Percentiles rank a stretch among this genome's conserved stretches.
Evolutionary conservation across 1,140 invertebrate genomes (phyloP).

Genomic region (Drosophila nannoptera): DNA sequence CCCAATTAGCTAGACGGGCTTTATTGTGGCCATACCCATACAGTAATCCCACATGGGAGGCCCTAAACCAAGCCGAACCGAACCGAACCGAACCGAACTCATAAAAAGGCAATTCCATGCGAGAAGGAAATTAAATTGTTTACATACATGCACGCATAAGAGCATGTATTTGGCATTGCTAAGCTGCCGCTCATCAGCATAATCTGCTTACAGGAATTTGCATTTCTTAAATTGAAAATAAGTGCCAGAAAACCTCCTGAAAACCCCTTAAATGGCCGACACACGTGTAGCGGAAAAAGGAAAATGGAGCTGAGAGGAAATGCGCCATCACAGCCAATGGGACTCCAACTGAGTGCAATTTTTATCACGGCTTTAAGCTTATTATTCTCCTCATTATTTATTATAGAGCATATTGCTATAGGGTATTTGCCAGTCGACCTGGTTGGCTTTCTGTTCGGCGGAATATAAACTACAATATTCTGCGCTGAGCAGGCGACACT

Average conservation of each 20-base stretch:
- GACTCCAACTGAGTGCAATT: no score
- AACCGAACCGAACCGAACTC: no score
- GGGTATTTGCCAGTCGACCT: slow-evolving; percentile 11
- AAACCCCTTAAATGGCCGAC: slow-evolving; percentile 16
- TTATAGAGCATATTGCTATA: not conserved
- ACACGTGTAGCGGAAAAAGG: slow-evolving; percentile 18
- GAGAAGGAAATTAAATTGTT: slow-evolving; percentile 27
- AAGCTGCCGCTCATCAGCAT: slow-evolving; percentile 37
- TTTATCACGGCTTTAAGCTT: no score
- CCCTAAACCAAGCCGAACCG: not conserved
- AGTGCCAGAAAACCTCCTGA: slow-evolving; percentile 3
- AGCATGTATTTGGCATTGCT: slow-evolving; percentile 17
- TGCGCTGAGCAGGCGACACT: slow-evolving; percentile 44
- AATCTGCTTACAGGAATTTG: slow-evolving; percentile 36
- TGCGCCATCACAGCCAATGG: not conserved
- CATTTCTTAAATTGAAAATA: slow-evolving; percentile 42
- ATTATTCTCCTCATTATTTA: not conserved
- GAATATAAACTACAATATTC: slow-evolving; percentile 58
- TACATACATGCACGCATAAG: slow-evolving; percentile 3
- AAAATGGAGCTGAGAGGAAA: no score
- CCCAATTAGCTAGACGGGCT: not conserved
- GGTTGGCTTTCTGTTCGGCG: not conserved
- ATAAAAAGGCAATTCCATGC: slow-evolving; percentile 27
- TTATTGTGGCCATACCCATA: not conserved
- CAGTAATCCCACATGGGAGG: no score